Evolutionary conservation across 2,797 vertebrate species (phyloP), one percentile per base, ranked within the genome.

Genomic region (Melopsittacus undulatus): DNA sequence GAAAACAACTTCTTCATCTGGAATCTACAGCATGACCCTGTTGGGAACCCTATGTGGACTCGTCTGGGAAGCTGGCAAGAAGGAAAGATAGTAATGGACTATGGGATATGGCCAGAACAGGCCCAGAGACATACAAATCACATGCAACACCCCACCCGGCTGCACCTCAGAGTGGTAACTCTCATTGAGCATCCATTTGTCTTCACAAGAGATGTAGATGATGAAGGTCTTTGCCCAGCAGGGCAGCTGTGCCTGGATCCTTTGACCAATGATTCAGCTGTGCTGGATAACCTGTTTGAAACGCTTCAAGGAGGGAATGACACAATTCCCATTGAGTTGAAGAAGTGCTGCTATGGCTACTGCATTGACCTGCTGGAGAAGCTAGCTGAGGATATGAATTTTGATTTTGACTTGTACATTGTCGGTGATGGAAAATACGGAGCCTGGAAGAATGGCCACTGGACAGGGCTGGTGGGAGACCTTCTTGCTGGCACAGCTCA

Each of bases 301-400:
- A 98, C 98, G 30, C 98, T 99, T 17, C 98, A 98, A 49, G 98
- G 98, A 27, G 98, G 92, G 38, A 99, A 99, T 36, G 98, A 98
- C 64, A 99, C 98, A 0, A 97, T 99, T 49, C 98, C 99, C 64
- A 98, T 98, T 32, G 97, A 98, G 59, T 96, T 98, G 67, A 99
- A 99, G 97, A 99, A 99, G 94, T 99, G 99, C 78, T 99, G 99
- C 90, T 99, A 99, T 32, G 99, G 99, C 22, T 99, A 99, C 97
- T 99, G 99, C 95, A 98, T 99, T 81, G 99, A 99, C 92, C 97
- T 99, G 54, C 96, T 99, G 89, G 99, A 99, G 97, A 99, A 99
- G 95, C 97, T 99, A 83, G 98, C 99, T 3, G 99, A 99, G 96
- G 99, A 99, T 92, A 98, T 99, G 98, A 99, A 99, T 90, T 99